Percentiles rank a stretch among this genome's conserved stretches.
phyloP scores from a whole-genome alignment of 2,888 invertebrate genomes.

The Lasioglossum oenotherae region DNA sequence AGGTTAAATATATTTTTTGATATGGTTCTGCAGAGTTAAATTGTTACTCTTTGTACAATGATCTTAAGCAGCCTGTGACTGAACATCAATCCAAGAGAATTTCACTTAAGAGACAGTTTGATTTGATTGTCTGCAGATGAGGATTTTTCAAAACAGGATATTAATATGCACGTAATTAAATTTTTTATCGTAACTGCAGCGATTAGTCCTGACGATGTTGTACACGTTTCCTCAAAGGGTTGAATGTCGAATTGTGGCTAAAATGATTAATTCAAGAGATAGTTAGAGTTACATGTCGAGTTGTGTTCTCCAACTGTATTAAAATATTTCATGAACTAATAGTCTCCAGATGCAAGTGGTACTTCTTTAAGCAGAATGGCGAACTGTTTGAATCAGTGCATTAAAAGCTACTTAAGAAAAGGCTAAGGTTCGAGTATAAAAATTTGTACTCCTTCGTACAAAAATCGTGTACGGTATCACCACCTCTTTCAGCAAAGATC shows the following conservation, averaged over 20 bases:
- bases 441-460: neutral
- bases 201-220: neutral
- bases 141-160: no score
- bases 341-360: neutral
- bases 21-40: neutral
- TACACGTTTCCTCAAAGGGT: neutral
- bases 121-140: no score
- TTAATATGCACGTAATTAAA: no score
- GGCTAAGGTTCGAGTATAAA: neutral
- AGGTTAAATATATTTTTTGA: neutral
- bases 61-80: no score
- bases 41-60: neutral
- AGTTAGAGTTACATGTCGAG: neutral
- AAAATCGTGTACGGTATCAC: neutral
- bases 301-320: neutral
- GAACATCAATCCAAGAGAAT: no score
- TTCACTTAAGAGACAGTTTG: neutral
- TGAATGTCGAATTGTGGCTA: neutral
- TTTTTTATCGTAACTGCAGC: no score
- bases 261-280: neutral
- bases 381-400: no score
- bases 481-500: neutral
- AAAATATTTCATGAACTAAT: neutral
- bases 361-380: neutral
- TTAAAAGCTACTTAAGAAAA: neutral